Evolutionary conservation across 1,140 invertebrate species (phyloP).

Genomic region (Physella acuta): DNA sequence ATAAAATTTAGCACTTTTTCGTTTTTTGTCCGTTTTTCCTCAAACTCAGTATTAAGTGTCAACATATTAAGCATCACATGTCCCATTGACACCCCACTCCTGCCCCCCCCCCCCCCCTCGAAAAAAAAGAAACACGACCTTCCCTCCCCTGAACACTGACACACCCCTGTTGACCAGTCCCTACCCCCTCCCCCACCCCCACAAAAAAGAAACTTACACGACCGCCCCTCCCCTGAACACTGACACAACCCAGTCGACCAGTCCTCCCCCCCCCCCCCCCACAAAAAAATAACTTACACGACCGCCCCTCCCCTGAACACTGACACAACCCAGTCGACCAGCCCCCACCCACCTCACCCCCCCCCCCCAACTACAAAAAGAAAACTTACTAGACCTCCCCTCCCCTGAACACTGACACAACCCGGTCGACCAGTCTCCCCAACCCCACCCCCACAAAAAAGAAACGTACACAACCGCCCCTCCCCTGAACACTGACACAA

Average conservation of each 20-base stretch:
- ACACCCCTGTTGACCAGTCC: slow-evolving; percentile 37
- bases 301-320: slow-evolving; percentile 8
- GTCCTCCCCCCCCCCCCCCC: slow-evolving; percentile 32
- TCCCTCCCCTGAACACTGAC: slow-evolving; percentile 16
- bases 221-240: slow-evolving; percentile 4
- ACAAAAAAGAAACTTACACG: background rate
- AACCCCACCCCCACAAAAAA: too few relatives aligned
- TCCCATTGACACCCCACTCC: slow-evolving; percentile 30
- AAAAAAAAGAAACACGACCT: background rate
- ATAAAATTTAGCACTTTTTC: too few relatives aligned
- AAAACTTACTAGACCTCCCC: too few relatives aligned
- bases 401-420: too few relatives aligned
- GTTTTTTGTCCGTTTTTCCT: too few relatives aligned
- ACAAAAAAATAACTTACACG: background rate
- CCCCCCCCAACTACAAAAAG: too few relatives aligned
- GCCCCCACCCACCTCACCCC: too few relatives aligned
- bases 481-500: slow-evolving; percentile 28
- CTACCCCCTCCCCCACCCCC: slow-evolving; percentile 18
- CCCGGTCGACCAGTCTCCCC: too few relatives aligned
- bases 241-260: slow-evolving; percentile 35
- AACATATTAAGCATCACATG: too few relatives aligned
- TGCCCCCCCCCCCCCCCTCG: slow-evolving; percentile 38
- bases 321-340: slow-evolving; percentile 36
- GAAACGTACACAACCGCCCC: background rate
- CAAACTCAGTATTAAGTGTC: too few relatives aligned